Conservation (phyloP, 2,888 invertebrate species). For the Phalera bucephala region DNA sequence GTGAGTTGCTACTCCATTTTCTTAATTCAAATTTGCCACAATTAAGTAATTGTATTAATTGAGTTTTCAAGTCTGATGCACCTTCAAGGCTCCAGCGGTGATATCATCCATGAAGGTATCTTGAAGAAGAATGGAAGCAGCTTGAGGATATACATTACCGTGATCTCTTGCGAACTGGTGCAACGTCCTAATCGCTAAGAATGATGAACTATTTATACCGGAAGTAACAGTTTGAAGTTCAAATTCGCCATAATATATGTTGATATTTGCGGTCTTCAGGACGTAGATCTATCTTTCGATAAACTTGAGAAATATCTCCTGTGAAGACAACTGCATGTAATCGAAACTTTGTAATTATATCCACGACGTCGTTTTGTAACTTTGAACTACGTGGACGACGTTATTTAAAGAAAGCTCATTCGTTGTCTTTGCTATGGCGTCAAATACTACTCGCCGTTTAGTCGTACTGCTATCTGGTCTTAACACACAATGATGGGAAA, state of each 20-base stretch:
- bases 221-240: background rate
- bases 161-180: background rate
- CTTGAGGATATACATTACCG: background rate
- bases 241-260: background rate
- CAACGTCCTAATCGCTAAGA: background rate
- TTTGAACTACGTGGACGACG: background rate
- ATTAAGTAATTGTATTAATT: background rate
- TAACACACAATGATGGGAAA: background rate
- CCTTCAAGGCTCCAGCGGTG: background rate
- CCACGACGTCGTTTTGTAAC: background rate
- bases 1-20: background rate
- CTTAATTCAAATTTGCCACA: background rate
- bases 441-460: background rate
- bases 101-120: background rate
- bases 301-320: background rate
- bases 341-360: slow-evolving; percentile 1
- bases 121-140: background rate
- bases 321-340: background rate
- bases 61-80: background rate
- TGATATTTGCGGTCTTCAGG: background rate
- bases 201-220: background rate
- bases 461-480: background rate
- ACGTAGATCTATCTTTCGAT: slow-evolving; percentile 1
- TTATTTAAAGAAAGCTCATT: background rate
- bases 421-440: background rate